Evolutionary conservation across 2,888 invertebrate species (phyloP).

Genomic region (Eupithecia centaureata): DNA sequence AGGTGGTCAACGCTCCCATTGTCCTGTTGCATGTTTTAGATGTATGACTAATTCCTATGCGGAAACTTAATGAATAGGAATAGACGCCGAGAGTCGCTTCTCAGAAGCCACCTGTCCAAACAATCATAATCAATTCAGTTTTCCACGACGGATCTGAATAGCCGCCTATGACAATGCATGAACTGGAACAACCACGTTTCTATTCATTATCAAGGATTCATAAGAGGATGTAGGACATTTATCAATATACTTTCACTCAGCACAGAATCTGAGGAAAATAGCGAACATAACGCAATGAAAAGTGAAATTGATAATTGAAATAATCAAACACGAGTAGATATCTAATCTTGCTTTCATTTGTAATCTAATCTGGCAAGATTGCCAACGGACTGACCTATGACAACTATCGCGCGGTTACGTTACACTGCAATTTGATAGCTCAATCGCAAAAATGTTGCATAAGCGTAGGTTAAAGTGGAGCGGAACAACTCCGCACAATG

Average conservation of each 20-base stretch:
- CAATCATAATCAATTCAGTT: conserved; percentile 33
- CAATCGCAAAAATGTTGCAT: conserved; percentile 65
- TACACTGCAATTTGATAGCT: conserved; percentile 61
- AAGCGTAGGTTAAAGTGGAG: conserved; percentile 46
- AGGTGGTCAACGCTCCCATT: conserved; percentile 57
- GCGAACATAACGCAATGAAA: conserved; percentile 25
- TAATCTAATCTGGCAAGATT: conserved; percentile 71
- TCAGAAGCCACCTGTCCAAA: conserved; percentile 55
- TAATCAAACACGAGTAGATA: conserved; percentile 42
- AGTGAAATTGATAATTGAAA: conserved; percentile 39
- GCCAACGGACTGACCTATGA: conserved; percentile 75
- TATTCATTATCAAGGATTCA: conserved; percentile 4
- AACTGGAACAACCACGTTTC: conserved; percentile 1
- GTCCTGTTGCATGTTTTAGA: conserved; percentile 52
- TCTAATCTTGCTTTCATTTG: conserved; percentile 57
- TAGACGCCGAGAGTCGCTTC: conserved; percentile 42
- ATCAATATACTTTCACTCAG: conserved; percentile 10
- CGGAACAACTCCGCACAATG: conserved; percentile 37
- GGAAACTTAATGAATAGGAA: conserved; percentile 50
- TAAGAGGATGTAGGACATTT: not conserved
- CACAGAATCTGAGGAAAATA: conserved; percentile 18
- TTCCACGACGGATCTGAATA: conserved; percentile 2
- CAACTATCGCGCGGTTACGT: conserved; percentile 62
- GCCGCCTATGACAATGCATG: not conserved
- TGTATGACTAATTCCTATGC: conserved; percentile 62